These are phyloP conservation scores for Loris lydekkerianus DNA, from an alignment of 2,797 vertebrate genomes.

Conservation along the genomic window DNA sequence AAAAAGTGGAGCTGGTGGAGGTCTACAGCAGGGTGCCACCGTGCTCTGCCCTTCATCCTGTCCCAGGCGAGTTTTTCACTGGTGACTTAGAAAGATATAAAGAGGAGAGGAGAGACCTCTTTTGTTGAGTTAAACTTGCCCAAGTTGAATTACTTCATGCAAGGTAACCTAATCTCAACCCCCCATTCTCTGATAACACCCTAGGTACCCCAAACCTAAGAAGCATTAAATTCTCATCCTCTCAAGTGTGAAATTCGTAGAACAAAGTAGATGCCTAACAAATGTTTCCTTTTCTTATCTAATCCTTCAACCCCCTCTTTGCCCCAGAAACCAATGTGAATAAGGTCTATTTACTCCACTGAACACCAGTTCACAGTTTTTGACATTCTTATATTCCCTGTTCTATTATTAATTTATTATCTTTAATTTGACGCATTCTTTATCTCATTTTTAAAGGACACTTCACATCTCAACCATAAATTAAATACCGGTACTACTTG, in stretches of 20 bases:
- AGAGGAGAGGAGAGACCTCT: not conserved
- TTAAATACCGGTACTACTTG: not conserved
- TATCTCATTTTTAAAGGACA: not conserved
- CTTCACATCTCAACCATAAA: not conserved
- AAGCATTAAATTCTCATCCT: no score
- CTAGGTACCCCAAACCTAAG: no score
- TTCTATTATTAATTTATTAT: not conserved
- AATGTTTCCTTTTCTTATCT: not conserved
- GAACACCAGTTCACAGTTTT: not conserved
- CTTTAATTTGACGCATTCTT: conserved; percentile 32
- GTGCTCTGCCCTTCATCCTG: not conserved
- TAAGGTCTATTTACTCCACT: not conserved
- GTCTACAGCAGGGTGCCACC: accelerated
- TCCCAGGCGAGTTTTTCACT: not conserved
- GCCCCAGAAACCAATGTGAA: not conserved
- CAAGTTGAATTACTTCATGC: not conserved
- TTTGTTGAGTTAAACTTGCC: not conserved
- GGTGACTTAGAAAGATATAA: not conserved
- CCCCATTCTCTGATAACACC: no score
- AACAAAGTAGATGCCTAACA: not conserved
- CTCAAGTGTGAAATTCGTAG: not conserved
- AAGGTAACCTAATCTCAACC: not conserved
- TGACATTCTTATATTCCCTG: not conserved
- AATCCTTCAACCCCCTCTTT: not conserved
- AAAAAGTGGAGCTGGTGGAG: not conserved